phyloP scores from a whole-genome alignment of 2,797 vertebrate species.

The Lateolabrax maculatus region DNA sequence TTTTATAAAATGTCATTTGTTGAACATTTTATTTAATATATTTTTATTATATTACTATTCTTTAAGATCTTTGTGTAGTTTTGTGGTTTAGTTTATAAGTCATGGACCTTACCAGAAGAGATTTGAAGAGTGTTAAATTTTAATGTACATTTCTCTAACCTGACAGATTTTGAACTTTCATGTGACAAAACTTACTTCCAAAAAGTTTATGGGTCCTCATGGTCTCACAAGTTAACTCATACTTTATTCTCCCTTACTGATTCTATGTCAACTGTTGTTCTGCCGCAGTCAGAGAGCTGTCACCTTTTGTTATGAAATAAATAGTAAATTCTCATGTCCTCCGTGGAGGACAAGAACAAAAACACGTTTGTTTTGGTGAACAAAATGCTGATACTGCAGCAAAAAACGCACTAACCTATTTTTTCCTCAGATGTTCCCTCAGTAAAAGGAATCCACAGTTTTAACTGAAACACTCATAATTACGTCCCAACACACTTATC shows the following conservation, averaged over 20 bases:
- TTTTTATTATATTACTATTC: too few relatives aligned
- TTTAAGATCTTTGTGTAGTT: not conserved
- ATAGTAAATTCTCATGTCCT: slow-evolving; percentile 45
- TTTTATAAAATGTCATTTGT: not conserved
- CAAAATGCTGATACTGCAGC: slow-evolving; percentile 50
- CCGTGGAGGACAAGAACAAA: slow-evolving; percentile 53
- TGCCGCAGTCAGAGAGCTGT: slow-evolving; percentile 10
- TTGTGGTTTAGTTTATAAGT: not conserved
- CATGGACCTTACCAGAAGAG: not conserved
- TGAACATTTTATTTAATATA: too few relatives aligned
- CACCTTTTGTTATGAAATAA: slow-evolving; percentile 35
- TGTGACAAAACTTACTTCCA: not conserved
- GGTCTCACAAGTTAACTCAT: not conserved
- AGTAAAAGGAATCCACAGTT: slow-evolving; percentile 36
- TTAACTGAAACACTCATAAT: slow-evolving; percentile 52
- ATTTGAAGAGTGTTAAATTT: not conserved
- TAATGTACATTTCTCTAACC: not conserved
- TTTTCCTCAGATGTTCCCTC: slow-evolving; percentile 36
- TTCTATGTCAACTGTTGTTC: not conserved
- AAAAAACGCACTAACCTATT: slow-evolving; percentile 19
- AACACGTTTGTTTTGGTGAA: slow-evolving; percentile 23
- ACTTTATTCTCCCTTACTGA: not conserved
- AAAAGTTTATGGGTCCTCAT: not conserved
- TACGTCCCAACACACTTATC: slow-evolving; percentile 52
- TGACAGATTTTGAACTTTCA: not conserved